Evolutionary conservation across 53 echinoderm and acorn worm genomes (phyloP).

Genomic region (Paracentrotus lividus): DNA sequence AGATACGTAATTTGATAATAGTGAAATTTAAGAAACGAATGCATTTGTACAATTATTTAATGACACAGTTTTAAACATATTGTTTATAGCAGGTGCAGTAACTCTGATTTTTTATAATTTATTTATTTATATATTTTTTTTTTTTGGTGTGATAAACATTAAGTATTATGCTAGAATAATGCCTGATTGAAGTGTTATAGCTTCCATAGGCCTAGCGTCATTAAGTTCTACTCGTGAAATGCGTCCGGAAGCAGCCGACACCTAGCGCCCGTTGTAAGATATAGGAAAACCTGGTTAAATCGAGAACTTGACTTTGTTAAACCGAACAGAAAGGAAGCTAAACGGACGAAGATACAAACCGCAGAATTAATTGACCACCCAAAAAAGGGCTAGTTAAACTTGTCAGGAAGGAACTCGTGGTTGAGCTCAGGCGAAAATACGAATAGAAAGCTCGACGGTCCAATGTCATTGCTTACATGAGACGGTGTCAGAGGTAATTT

Average conservation of each 20-base stretch:
- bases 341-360: conserved; percentile 26
- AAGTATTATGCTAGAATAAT: not conserved
- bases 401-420: not conserved
- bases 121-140: too few species aligned
- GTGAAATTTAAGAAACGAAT: too few species aligned
- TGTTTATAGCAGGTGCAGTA: not conserved
- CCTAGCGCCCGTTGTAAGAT: not conserved
- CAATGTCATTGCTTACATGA: conserved; percentile 30
- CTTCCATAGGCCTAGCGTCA: too few species aligned
- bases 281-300: not conserved
- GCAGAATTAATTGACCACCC: conserved; percentile 52
- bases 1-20: too few species aligned
- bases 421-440: not conserved
- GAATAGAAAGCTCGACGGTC: not conserved
- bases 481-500: conserved; percentile 47
- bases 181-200: not conserved
- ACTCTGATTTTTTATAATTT: too few species aligned
- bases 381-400: not conserved
- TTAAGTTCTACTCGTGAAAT: not conserved
- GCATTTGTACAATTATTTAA: too few species aligned
- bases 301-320: conserved; percentile 18
- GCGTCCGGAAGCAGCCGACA: not conserved
- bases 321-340: not conserved
- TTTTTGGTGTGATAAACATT: not conserved
- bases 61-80: too few species aligned